Evolutionary conservation across 92 coral and sea anemone genomes (phyloP).

Genomic region (Phenganax stokvisi): DNA sequence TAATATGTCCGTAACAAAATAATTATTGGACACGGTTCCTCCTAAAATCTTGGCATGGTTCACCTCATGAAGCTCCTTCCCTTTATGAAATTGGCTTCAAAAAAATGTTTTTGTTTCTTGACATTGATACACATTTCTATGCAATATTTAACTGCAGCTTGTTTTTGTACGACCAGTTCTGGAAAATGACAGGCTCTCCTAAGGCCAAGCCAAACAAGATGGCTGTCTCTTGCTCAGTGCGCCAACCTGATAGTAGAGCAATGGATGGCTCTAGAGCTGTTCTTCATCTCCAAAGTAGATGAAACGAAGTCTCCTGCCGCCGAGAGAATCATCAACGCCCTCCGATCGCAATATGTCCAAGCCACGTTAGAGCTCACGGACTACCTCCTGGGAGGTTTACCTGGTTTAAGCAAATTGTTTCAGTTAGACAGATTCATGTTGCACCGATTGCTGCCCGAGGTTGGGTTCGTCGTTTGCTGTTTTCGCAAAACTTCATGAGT

Average conservation of each 20-base stretch:
- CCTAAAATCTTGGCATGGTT: too few relatives aligned
- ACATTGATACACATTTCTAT: too few relatives aligned
- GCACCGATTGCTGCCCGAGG: slow-evolving; percentile 24
- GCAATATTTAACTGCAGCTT: too few relatives aligned
- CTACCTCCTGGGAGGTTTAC: not conserved
- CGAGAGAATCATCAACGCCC: slow-evolving; percentile 13
- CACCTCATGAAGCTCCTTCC: too few relatives aligned
- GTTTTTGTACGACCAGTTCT: too few relatives aligned
- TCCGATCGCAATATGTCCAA: slow-evolving; percentile 10
- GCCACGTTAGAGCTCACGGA: slow-evolving; percentile 27
- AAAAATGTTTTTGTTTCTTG: too few relatives aligned
- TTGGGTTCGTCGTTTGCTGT: slow-evolving; percentile 25
- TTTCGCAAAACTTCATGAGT: not conserved
- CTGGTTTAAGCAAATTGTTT: slow-evolving; percentile 1
- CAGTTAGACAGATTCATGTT: slow-evolving; percentile 19
- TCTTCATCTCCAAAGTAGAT: not conserved
- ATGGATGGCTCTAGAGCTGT: slow-evolving; percentile 2
- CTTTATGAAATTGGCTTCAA: too few relatives aligned
- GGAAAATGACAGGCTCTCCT: too few relatives aligned
- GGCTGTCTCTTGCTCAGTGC: not conserved
- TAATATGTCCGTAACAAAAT: too few relatives aligned
- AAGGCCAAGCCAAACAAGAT: not conserved
- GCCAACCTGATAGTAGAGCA: not conserved
- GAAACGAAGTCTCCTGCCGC: slow-evolving; percentile 16
- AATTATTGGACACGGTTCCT: too few relatives aligned